phyloP scores from a whole-genome alignment of 2,113 vertebrate genomes.

The Oncorhynchus nerka region DNA sequence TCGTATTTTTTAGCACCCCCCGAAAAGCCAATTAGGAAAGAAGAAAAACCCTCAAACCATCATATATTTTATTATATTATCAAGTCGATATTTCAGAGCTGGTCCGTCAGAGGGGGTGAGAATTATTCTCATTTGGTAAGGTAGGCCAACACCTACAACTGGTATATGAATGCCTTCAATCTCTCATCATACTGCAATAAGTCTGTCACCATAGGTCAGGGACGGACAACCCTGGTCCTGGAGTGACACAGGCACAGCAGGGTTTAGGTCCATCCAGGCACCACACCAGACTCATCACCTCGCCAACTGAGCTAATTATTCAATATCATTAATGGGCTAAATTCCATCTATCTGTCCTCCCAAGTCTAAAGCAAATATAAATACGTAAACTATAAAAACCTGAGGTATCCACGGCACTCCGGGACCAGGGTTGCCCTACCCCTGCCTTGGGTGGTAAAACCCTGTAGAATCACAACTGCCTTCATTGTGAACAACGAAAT shows the following conservation, averaged over 20 bases:
- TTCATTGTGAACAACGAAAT: neutral
- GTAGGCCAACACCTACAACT: constrained; percentile 16
- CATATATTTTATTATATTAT: neutral
- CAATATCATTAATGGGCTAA: too few species aligned
- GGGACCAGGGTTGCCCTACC: too few species aligned
- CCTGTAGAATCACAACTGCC: neutral
- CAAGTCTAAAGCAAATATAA: too few species aligned
- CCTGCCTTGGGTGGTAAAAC: neutral
- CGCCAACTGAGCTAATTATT: too few species aligned
- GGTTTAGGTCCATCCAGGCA: too few species aligned
- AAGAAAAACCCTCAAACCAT: neutral
- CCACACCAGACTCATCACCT: too few species aligned
- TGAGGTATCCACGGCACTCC: too few species aligned
- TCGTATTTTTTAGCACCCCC: neutral
- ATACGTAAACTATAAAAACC: too few species aligned
- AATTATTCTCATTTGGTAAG: constrained; percentile 1
- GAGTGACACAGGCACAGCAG: too few species aligned
- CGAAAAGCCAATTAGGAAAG: neutral
- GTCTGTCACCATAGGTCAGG: neutral
- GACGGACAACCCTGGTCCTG: too few species aligned
- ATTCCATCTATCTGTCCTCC: too few species aligned
- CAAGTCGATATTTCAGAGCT: neutral
- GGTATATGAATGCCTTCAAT: neutral
- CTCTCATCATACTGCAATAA: neutral
- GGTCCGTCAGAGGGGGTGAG: neutral